Percentiles rank a stretch among this genome's conserved stretches.
Conservation (phyloP, 2,888 invertebrate genomes). For the Scaptomyza polygonia region DNA sequence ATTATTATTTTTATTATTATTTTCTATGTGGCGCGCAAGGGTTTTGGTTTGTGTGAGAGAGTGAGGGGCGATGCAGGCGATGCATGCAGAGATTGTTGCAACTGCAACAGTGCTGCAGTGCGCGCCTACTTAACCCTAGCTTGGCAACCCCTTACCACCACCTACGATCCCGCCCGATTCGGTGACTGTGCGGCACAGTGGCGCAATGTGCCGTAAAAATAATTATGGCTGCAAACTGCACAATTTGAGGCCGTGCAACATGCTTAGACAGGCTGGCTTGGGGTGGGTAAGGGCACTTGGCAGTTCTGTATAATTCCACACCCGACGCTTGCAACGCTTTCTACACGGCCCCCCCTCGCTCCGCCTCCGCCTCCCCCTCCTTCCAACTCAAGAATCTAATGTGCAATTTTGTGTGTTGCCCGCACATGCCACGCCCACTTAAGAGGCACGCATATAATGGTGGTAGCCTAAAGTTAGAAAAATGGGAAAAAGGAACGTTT, state of each 20-base stretch:
- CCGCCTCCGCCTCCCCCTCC: background rate
- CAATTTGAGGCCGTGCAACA: conserved; percentile 59
- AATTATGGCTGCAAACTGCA: conserved; percentile 79
- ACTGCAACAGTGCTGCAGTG: conserved; percentile 15
- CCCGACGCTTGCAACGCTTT: conserved; percentile 51
- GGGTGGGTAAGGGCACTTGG: background rate
- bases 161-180: background rate
- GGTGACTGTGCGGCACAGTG: conserved; percentile 27
- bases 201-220: conserved; percentile 79
- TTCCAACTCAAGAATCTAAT: conserved; percentile 47
- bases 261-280: conserved; percentile 2
- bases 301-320: conserved; percentile 48
- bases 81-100: conserved; percentile 51
- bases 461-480: background rate
- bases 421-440: conserved; percentile 60
- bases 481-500: background rate
- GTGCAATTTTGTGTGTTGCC: conserved; percentile 56
- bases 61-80: background rate
- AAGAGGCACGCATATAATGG: conserved; percentile 16
- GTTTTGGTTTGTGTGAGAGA: too few species aligned
- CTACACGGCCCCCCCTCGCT: conserved; percentile 27
- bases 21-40: conserved; percentile 56
- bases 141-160: background rate
- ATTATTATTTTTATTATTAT: conserved; percentile 79
- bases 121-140: conserved; percentile 14